These are phyloP conservation scores for Drosophila anceps DNA, from an alignment of 2,888 invertebrate genomes.

Conservation along the genomic window DNA sequence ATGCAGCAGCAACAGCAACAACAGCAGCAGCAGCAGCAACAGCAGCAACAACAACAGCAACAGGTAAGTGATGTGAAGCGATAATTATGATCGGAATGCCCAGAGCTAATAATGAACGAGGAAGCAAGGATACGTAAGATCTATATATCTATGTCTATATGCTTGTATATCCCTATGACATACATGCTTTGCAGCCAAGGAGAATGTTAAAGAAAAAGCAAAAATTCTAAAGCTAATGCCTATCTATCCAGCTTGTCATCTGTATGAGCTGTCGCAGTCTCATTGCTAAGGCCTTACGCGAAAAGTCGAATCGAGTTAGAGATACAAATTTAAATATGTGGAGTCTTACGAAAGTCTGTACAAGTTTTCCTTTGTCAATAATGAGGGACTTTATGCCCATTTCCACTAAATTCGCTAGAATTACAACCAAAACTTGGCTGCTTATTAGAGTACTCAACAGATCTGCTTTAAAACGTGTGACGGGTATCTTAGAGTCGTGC, in stretches of 20 bases:
- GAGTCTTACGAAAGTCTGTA: too few relatives aligned
- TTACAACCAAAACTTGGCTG: neutral
- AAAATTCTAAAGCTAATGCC: neutral
- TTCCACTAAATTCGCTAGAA: too few relatives aligned
- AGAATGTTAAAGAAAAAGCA: neutral
- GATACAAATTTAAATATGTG: too few relatives aligned
- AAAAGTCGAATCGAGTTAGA: neutral
- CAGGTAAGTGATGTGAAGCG: slow-evolving; percentile 37
- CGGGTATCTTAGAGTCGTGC: neutral
- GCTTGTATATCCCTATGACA: neutral
- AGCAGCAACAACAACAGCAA: slow-evolving; percentile 31
- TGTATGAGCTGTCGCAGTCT: neutral
- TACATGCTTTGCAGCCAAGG: neutral
- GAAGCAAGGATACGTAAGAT: neutral
- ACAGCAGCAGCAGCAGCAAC: slow-evolving; percentile 31
- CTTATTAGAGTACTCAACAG: neutral
- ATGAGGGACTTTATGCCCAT: too few relatives aligned
- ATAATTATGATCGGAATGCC: neutral
- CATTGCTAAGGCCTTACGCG: neutral
- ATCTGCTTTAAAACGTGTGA: neutral
- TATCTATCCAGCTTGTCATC: neutral
- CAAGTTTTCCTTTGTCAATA: too few relatives aligned
- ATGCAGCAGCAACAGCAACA: slow-evolving; percentile 79
- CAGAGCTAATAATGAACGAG: neutral
- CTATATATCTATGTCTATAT: neutral